Evolutionary conservation across 2,113 vertebrate species (phyloP).

Genomic region (Centropus bengalensis): DNA sequence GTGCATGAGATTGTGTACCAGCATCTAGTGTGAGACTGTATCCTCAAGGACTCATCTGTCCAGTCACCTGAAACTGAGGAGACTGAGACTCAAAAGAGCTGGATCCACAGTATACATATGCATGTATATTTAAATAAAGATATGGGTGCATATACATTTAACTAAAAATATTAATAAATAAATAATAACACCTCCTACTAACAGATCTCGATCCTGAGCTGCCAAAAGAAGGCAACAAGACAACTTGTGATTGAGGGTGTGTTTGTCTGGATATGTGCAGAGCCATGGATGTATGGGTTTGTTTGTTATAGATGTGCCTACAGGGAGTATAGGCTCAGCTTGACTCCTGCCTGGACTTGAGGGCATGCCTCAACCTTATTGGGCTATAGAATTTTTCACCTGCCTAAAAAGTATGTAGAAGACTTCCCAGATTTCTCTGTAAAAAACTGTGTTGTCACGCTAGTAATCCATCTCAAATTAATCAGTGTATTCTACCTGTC

Average conservation of each 20-base stretch:
- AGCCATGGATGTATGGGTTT: neutral
- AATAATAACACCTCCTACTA: neutral
- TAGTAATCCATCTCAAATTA: neutral
- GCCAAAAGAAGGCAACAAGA: neutral
- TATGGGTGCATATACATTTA: neutral
- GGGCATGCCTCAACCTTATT: neutral
- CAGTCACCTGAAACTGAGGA: neutral
- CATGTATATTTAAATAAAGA: neutral
- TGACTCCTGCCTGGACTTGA: neutral
- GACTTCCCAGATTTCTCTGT: neutral
- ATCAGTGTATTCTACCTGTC: neutral
- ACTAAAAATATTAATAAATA: neutral
- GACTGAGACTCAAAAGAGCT: fast-evolving
- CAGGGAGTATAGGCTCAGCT: neutral
- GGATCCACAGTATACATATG: neutral
- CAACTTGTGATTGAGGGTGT: neutral
- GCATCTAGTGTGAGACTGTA: neutral
- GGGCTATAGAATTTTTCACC: neutral
- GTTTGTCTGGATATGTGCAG: neutral
- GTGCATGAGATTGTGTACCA: neutral
- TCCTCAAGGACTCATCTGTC: neutral
- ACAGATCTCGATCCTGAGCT: neutral
- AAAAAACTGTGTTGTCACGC: neutral
- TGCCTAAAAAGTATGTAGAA: neutral
- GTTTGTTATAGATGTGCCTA: neutral